phyloP scores from a whole-genome alignment of 2,888 invertebrate genomes.

The Venustoraphidia nigricollis region DNA sequence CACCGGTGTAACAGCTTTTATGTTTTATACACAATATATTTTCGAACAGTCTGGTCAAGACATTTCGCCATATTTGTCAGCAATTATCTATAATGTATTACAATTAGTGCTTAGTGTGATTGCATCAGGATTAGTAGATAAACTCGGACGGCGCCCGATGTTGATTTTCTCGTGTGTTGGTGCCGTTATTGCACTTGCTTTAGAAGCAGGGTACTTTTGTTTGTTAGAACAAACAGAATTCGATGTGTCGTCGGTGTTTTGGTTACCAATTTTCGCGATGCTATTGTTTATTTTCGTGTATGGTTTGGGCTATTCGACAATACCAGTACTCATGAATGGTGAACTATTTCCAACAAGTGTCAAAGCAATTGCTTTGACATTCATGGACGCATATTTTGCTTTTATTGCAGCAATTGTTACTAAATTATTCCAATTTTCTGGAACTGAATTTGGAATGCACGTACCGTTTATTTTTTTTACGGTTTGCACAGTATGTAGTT shows the following conservation, averaged over 20 bases:
- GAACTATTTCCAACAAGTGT: constrained; percentile 5
- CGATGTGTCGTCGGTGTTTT: not conserved
- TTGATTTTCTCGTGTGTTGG: constrained; percentile 19
- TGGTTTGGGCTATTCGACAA: not conserved
- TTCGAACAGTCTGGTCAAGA: constrained; percentile 13
- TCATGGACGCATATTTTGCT: constrained; percentile 3
- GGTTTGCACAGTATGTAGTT: not conserved
- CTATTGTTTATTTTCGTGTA: not conserved
- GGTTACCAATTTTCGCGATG: not conserved
- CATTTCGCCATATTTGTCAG: constrained; percentile 15
- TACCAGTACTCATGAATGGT: not conserved
- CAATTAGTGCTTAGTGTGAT: constrained; percentile 17
- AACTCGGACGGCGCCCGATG: constrained; percentile 25
- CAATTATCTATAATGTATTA: constrained; percentile 24
- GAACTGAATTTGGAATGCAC: not conserved
- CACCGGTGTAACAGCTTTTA: constrained; percentile 1
- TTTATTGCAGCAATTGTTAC: not conserved
- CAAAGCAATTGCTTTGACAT: constrained; percentile 1
- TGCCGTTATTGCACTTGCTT: not conserved
- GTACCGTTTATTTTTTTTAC: constrained; percentile 4
- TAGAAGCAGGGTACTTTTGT: constrained; percentile 2
- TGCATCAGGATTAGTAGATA: constrained; percentile 5
- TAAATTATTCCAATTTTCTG: constrained; percentile 1
- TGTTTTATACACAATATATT: constrained; percentile 10
- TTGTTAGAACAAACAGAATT: not conserved